phyloP scores from a whole-genome alignment of 92 coral and sea anemone genomes.

The Parazoanthus darwini region DNA sequence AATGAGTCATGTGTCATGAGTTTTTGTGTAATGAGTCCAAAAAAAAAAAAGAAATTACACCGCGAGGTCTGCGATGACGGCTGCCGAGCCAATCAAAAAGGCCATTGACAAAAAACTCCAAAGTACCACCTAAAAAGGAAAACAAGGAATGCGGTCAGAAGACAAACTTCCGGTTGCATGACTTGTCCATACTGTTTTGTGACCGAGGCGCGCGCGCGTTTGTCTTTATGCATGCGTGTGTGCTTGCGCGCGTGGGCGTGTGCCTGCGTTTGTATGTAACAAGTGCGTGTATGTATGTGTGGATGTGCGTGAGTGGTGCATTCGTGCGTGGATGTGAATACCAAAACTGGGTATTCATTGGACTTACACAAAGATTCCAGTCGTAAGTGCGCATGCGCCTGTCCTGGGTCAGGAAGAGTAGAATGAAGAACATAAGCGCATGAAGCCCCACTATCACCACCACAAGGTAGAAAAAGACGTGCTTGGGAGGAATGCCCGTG shows the following conservation, averaged over 20 bases:
- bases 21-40: too few species aligned
- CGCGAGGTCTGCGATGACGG: conserved; percentile 23
- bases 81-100: conserved; percentile 27
- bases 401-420: conserved; percentile 49
- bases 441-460: conserved; percentile 53
- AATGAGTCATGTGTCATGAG: too few species aligned
- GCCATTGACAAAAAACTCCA: conserved; percentile 41
- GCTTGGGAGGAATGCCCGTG: conserved; percentile 54
- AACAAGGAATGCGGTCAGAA: neutral
- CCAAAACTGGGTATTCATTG: neutral
- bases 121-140: conserved; percentile 6
- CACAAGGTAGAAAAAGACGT: conserved; percentile 65
- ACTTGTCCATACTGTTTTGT: too few species aligned
- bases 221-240: neutral
- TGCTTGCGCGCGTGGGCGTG: neutral
- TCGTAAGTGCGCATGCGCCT: conserved; percentile 54
- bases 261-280: neutral
- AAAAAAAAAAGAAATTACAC: too few species aligned
- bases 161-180: neutral
- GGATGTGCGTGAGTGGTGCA: neutral
- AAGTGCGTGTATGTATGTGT: neutral
- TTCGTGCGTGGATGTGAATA: neutral
- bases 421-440: conserved; percentile 49
- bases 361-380: conserved; percentile 71
- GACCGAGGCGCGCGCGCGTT: neutral